A percentile compares a stretch with the other conserved stretches of the same genome.
Conservation (phyloP, 2,113 vertebrate genomes). For the Fregata magnificens region DNA sequence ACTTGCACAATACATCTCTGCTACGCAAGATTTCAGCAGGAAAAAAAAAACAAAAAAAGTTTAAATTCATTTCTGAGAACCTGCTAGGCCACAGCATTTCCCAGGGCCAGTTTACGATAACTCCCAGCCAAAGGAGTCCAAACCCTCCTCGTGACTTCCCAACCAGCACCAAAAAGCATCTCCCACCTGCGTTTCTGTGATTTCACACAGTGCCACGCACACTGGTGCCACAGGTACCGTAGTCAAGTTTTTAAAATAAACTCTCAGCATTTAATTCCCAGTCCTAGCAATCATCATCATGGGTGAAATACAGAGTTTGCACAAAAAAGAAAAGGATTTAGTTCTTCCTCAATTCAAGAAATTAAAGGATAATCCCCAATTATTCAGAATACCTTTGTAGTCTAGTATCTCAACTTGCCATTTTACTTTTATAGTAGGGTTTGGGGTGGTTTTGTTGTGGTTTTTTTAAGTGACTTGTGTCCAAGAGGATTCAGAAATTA, state of each 20-base stretch:
- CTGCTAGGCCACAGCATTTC: not conserved
- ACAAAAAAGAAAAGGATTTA: not conserved
- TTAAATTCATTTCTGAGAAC: not conserved
- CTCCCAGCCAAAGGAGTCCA: not conserved
- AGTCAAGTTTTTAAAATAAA: not conserved
- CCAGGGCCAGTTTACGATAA: not conserved
- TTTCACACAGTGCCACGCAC: fast-evolving
- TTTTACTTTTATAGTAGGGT: not conserved
- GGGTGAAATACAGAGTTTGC: not conserved
- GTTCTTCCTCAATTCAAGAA: not conserved
- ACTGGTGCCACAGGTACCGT: not conserved
- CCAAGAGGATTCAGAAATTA: not conserved
- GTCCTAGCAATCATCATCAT: not conserved
- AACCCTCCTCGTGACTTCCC: not conserved
- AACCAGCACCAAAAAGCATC: not conserved
- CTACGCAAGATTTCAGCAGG: not conserved
- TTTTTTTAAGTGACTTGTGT: not conserved
- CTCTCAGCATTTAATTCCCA: not conserved
- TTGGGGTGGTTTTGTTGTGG: not conserved
- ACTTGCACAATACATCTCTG: not conserved
- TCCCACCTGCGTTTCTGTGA: not conserved
- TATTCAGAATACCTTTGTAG: slow-evolving; percentile 13
- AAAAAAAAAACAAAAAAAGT: not conserved
- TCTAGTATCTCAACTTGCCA: not conserved
- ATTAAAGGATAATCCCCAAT: slow-evolving; percentile 55